Percentiles rank a stretch among this genome's conserved stretches.
Conservation (phyloP, 2,113 vertebrate genomes). For the Calyptommatus sinebrachiatus region DNA sequence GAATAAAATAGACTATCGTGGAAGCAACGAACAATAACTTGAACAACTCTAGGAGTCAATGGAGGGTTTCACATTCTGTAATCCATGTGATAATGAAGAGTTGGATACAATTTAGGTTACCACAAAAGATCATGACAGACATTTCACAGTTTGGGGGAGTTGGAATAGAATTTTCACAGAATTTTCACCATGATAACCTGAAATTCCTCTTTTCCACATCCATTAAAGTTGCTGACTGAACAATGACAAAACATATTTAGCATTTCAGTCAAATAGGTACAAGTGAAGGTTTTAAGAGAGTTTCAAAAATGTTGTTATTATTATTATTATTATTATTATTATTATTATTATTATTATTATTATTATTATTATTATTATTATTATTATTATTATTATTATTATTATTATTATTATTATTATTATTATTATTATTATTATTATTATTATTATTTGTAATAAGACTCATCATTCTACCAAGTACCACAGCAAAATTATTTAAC, state of each 20-base stretch:
- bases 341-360: neutral
- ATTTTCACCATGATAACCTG: too few relatives aligned
- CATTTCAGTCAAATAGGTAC: slow-evolving; percentile 42
- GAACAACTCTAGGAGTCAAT: too few relatives aligned
- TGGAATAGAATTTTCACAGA: too few relatives aligned
- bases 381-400: neutral
- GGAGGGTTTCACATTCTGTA: too few relatives aligned
- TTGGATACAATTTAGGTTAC: too few relatives aligned
- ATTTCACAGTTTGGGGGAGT: too few relatives aligned
- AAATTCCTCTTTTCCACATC: too few relatives aligned
- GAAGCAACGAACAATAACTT: too few relatives aligned
- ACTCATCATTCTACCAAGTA: neutral
- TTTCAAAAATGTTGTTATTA: neutral
- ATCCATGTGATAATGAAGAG: too few relatives aligned
- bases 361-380: neutral
- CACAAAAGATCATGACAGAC: too few relatives aligned
- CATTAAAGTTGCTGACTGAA: too few relatives aligned
- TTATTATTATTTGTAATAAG: neutral
- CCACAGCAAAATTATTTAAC: neutral
- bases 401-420: neutral
- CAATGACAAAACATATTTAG: neutral
- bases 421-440: neutral
- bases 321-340: neutral
- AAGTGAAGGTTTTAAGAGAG: slow-evolving; percentile 43
- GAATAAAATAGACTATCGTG: too few relatives aligned